phyloP scores from a whole-genome alignment of 2,797 vertebrate genomes.

The Margarornis squamiger region DNA sequence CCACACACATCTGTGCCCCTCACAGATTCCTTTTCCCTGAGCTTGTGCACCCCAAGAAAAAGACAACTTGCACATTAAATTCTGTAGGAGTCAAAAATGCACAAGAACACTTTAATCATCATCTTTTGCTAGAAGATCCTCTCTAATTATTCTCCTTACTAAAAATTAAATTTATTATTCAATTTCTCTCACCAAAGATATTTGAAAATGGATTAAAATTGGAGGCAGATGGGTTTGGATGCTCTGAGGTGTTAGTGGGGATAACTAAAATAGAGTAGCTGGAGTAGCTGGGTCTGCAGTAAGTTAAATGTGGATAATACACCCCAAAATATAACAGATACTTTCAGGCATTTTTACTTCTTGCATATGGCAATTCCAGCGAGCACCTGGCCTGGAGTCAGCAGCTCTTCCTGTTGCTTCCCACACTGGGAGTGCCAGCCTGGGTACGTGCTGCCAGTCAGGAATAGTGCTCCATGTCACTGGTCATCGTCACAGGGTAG shows the following conservation, averaged over 20 bases:
- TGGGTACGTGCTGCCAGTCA: neutral
- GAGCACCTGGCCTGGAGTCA: neutral
- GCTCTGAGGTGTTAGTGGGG: neutral
- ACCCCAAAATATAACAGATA: neutral
- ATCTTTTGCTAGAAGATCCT: neutral
- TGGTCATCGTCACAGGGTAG: fast-evolving
- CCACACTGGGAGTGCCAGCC: neutral
- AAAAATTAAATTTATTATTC: neutral
- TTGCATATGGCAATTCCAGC: neutral
- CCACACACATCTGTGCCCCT: neutral
- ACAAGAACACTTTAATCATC: neutral
- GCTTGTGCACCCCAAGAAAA: neutral
- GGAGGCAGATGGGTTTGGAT: neutral
- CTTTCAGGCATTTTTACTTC: neutral
- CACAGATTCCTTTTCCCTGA: neutral
- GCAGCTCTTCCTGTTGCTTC: neutral
- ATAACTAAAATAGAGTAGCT: neutral
- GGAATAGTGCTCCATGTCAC: neutral
- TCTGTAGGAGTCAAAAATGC: neutral
- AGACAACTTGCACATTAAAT: neutral
- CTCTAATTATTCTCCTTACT: neutral
- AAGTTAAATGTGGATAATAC: neutral
- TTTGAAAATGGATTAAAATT: neutral
- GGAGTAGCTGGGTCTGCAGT: fast-evolving
- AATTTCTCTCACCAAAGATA: neutral